Base-by-base conservation (phyloP, 1,140 invertebrate genomes). In the Euschistus heros region DNA sequence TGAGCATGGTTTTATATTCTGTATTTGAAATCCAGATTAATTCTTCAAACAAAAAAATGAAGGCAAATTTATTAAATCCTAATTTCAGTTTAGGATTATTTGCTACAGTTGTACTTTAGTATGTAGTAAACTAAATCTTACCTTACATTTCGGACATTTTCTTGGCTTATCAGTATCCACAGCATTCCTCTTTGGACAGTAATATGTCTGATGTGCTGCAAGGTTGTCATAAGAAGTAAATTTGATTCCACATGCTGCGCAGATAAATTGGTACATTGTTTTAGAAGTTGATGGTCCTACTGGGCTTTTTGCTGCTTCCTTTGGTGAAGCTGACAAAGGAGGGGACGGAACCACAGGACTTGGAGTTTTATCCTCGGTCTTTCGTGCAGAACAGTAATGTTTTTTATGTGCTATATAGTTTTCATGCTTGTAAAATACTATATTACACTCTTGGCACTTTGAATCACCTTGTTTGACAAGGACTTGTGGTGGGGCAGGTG, bases 371-470 rank as follows among this genome's bases (percentile, higher is more conserved):
- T 80, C 73, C 62, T 67, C 47, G 44, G 50, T 62, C 57, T 68
- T 76, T 60, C 88, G 79, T 0, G 88, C 86, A 13, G 92, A 91
- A 76, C 94, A 97, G 73, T 97, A 97, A 71, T 94, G 89, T 70
- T 91, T 87, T 74, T 96, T 97, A 73, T 97, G 94, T 1, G 93
- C 87, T 18, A 94, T 76, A 71, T 92, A 97, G 72, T 95, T 97
- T 73, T 98, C 94, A 70, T 92, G 88, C 69, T 93, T 92, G 76
- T 92, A 97, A 72, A 98, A 98, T 0, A 95, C 92, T 64, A 98
- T 98, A 73, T 96, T 96, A 78, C 94, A 97, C 71, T 97, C 93
- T 71, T 91, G 86, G 77, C 94, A 97, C 75, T 92, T 94, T 24
- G 86, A 92, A 0, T 89, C 86, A 14, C 87, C 88, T 75, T 89